Percentiles rank a stretch among this genome's conserved stretches.
These are phyloP conservation scores for Anguilla megastoma DNA, from an alignment of 2,797 vertebrate genomes.

Conservation along the genomic window DNA sequence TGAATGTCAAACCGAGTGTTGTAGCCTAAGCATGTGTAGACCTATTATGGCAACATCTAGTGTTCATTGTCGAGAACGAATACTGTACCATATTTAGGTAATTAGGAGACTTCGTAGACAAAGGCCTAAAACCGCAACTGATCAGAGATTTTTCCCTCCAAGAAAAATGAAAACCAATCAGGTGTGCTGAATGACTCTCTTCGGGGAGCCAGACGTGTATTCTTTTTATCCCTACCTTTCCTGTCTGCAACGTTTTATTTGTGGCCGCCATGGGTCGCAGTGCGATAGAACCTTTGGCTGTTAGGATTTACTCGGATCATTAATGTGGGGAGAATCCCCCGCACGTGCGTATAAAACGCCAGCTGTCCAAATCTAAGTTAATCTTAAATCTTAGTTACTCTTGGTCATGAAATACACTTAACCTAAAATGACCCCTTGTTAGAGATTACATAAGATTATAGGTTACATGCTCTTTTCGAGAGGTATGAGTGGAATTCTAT, in stretches of 20 bases:
- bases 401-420: neutral
- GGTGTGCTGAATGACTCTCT: neutral
- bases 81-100: neutral
- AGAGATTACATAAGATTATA: neutral
- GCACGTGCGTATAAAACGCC: neutral
- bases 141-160: neutral
- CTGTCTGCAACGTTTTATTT: neutral
- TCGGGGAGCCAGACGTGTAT: neutral
- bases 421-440: neutral
- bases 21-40: neutral
- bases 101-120: neutral
- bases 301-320: constrained; percentile 9
- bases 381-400: neutral
- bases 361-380: constrained; percentile 19
- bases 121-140: neutral
- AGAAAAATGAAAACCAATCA: neutral
- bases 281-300: neutral
- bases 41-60: neutral
- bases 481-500: neutral
- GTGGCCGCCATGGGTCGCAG: neutral
- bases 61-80: neutral
- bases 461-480: neutral
- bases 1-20: neutral
- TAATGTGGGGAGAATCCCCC: constrained; percentile 19
- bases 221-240: neutral